These are phyloP conservation scores for Apis dorsata DNA, from an alignment of 1,140 invertebrate species.

Conservation along the genomic window DNA sequence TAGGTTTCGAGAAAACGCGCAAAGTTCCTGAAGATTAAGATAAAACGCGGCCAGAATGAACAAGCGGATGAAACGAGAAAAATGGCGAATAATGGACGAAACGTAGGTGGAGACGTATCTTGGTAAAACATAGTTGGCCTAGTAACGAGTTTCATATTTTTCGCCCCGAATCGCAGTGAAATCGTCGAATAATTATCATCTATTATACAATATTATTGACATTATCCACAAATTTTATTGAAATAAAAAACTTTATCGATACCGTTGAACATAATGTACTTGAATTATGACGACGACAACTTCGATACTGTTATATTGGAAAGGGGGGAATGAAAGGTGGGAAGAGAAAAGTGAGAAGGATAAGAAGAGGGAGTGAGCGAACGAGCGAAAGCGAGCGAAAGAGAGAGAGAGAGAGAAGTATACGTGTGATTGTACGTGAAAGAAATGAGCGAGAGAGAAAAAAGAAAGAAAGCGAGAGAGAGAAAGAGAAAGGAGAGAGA, in stretches of 20 bases:
- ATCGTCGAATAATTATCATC: constrained; percentile 67
- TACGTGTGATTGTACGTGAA: neutral
- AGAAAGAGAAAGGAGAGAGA: neutral
- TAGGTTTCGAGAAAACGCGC: neutral
- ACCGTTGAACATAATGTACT: constrained; percentile 75
- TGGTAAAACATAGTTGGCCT: constrained; percentile 76
- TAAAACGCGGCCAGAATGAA: too few species aligned
- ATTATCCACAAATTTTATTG: constrained; percentile 79
- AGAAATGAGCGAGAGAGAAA: constrained; percentile 35
- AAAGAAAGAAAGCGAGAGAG: constrained; percentile 24
- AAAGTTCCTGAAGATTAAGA: constrained; percentile 11
- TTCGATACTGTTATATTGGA: constrained; percentile 54
- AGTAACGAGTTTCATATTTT: constrained; percentile 78
- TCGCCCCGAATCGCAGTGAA: constrained; percentile 60
- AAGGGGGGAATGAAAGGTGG: neutral
- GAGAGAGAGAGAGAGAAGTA: neutral
- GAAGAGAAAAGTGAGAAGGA: constrained; percentile 38
- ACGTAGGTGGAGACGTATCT: constrained; percentile 69
- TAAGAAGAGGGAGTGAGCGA: neutral
- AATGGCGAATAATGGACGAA: constrained; percentile 33
- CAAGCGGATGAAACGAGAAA: neutral
- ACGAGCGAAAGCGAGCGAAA: neutral
- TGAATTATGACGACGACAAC: constrained; percentile 61
- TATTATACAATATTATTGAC: constrained; percentile 76
- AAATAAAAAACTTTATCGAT: constrained; percentile 77